phyloP scores from a whole-genome alignment of 1,140 invertebrate genomes.

The Lepidostoma basale region DNA sequence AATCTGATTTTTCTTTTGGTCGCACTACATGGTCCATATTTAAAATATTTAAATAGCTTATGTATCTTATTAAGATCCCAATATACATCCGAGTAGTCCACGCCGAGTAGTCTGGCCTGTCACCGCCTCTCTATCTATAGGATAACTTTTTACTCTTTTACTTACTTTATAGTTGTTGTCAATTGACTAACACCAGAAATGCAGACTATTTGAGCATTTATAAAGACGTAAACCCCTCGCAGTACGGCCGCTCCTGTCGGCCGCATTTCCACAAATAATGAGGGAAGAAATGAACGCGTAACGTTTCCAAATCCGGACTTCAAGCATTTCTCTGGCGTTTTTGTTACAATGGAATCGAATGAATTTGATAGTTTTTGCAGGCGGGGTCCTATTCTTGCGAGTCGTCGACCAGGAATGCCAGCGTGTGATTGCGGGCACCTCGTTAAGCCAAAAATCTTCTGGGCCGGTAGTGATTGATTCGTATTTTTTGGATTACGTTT shows the following conservation, averaged over 20 bases:
- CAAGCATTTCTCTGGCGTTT: constrained; percentile 24
- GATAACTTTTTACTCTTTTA: neutral
- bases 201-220: constrained; percentile 21
- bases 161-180: neutral
- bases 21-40: too few species aligned
- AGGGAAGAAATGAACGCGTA: constrained; percentile 34
- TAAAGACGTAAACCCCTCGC: constrained; percentile 21
- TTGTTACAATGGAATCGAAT: constrained; percentile 30
- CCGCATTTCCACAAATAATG: constrained; percentile 29
- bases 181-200: neutral
- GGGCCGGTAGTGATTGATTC: constrained; percentile 40
- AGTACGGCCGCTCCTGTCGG: constrained; percentile 20
- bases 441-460: constrained; percentile 37
- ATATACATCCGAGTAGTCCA: too few species aligned
- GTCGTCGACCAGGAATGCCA: constrained; percentile 35
- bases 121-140: too few species aligned
- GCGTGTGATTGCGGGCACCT: constrained; percentile 46
- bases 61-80: too few species aligned
- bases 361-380: constrained; percentile 44
- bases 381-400: constrained; percentile 17
- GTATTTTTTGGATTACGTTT: constrained; percentile 29
- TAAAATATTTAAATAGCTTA: too few species aligned
- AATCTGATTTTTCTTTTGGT: too few species aligned
- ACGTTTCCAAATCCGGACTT: constrained; percentile 38
- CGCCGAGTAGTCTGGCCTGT: too few species aligned